Conservation (phyloP, 2,797 vertebrate species). For the Meriones psammophilus region DNA sequence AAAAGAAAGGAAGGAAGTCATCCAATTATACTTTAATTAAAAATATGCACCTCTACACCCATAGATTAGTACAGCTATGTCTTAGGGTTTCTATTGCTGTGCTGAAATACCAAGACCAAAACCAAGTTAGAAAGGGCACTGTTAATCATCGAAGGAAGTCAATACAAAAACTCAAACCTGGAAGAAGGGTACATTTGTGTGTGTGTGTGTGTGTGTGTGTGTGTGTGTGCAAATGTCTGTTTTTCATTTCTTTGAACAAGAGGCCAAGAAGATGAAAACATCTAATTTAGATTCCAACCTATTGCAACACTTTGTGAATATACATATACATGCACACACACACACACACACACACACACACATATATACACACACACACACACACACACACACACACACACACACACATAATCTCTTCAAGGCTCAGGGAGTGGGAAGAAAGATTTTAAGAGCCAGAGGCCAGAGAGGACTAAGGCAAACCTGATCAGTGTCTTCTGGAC, state of each 20-base stretch:
- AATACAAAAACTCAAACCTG: not conserved
- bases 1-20: not conserved
- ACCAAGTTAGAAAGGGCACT: not conserved
- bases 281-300: not conserved
- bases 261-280: not conserved
- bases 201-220: not conserved
- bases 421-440: not conserved
- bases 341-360: too few species aligned
- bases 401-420: not conserved
- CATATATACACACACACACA: too few species aligned
- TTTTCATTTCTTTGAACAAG: not conserved
- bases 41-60: not conserved
- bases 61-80: not conserved
- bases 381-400: too few species aligned
- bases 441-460: not conserved
- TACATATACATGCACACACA: too few species aligned
- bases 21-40: not conserved
- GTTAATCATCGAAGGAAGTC: not conserved
- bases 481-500: not conserved
- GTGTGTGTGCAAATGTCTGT: not conserved
- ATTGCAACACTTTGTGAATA: not conserved
- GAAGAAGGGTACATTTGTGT: too few species aligned
- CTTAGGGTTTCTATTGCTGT: not conserved
- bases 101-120: not conserved
- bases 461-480: not conserved